A percentile compares a stretch with the other conserved stretches of the same genome.
These are phyloP conservation scores for Caenorhabditis virilis DNA, from an alignment of 2,888 invertebrate species.

Conservation along the genomic window DNA sequence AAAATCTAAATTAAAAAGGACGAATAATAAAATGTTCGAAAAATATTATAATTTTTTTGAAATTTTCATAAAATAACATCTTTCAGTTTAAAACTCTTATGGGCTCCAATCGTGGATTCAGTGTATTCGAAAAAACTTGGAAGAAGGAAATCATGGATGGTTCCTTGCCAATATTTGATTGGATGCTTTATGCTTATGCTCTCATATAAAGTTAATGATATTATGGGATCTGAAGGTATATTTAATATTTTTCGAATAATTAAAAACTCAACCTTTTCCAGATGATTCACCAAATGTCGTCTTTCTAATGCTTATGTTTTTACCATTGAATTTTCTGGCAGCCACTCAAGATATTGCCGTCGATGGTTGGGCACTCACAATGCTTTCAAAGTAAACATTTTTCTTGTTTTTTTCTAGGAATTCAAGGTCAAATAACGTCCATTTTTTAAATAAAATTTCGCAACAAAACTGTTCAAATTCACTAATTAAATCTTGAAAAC, in stretches of 20 bases:
- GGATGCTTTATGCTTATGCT: slow-evolving; percentile 83
- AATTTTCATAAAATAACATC: background rate
- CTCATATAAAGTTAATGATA: slow-evolving; percentile 73
- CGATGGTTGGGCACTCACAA: slow-evolving; percentile 98
- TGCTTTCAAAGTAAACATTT: slow-evolving; percentile 82
- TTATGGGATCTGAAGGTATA: slow-evolving; percentile 62
- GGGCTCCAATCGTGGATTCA: slow-evolving; percentile 98
- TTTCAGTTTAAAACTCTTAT: slow-evolving; percentile 84
- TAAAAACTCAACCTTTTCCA: slow-evolving; percentile 2
- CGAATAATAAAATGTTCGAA: no score
- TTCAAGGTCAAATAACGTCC: background rate
- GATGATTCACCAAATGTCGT: slow-evolving; percentile 75
- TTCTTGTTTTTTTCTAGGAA: background rate
- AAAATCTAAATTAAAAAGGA: background rate
- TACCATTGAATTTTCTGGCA: slow-evolving; percentile 89
- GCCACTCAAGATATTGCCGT: slow-evolving; percentile 99
- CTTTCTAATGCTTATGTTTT: slow-evolving; percentile 83
- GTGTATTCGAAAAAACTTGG: slow-evolving; percentile 79
- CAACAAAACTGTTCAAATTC: no score
- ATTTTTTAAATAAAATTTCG: no score
- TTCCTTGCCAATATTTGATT: slow-evolving; percentile 72
- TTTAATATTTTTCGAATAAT: background rate
- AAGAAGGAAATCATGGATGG: slow-evolving; percentile 83
- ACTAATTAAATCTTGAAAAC: no score
- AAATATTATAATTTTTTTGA: background rate